Percentiles rank a stretch among this genome's conserved stretches.
Evolutionary conservation across 2,113 vertebrate genomes (phyloP).

Genomic region (Hirundichthys speculiger): DNA sequence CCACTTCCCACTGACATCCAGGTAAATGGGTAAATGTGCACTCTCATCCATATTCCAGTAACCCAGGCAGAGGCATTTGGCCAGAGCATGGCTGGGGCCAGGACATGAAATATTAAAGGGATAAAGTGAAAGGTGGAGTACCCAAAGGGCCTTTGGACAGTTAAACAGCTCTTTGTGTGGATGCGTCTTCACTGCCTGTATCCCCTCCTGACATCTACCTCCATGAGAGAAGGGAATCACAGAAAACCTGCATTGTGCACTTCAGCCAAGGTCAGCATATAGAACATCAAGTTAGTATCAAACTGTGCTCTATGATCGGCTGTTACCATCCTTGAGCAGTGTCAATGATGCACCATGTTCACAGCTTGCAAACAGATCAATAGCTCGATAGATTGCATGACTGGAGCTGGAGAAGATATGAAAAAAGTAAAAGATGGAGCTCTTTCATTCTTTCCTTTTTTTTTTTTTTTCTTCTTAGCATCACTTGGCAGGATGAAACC

Average conservation of each 20-base stretch:
- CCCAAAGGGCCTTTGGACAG: conserved; percentile 74
- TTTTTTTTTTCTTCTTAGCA: conserved; percentile 24
- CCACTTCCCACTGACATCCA: conserved; percentile 75
- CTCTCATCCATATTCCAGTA: conserved; percentile 85
- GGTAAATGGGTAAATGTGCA: conserved; percentile 82
- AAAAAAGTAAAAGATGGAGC: conserved; percentile 47
- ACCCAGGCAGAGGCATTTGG: conserved; percentile 69
- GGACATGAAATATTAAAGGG: conserved; percentile 84
- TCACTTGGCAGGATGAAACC: conserved; percentile 56
- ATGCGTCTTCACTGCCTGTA: conserved; percentile 64
- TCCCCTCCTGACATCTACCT: conserved; percentile 59
- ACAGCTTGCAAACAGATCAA: conserved; percentile 65
- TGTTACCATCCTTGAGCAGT: conserved; percentile 56
- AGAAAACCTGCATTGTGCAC: conserved; percentile 49
- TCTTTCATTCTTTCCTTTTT: conserved; percentile 27
- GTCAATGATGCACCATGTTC: conserved; percentile 57
- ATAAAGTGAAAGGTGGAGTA: conserved; percentile 78
- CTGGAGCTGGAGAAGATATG: conserved; percentile 55
- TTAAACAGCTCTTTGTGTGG: conserved; percentile 76
- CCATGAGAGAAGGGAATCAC: conserved; percentile 45
- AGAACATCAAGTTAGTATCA: conserved; percentile 57
- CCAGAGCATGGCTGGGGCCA: conserved; percentile 61
- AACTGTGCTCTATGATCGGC: conserved; percentile 69
- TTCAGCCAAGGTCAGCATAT: conserved; percentile 65
- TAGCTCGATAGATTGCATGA: conserved; percentile 59